These are phyloP conservation scores for Scaptomyza montana DNA, from an alignment of 1,140 invertebrate species.

Conservation along the genomic window DNA sequence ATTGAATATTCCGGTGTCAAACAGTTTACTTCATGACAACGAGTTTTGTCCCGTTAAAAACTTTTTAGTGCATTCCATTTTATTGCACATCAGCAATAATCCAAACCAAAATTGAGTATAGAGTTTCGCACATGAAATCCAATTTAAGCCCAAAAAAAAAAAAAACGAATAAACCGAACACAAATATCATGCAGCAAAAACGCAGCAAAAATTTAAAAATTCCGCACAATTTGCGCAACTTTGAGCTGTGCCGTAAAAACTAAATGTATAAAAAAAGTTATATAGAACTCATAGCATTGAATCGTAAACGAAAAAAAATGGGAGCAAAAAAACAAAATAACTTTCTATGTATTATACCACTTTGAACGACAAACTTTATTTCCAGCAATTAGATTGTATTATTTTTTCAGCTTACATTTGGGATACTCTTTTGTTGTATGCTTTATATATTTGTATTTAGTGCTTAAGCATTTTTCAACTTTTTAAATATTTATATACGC, in stretches of 20 bases:
- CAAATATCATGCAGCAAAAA: conserved; percentile 41
- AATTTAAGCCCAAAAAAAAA: conserved; percentile 41
- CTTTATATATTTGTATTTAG: conserved; percentile 18
- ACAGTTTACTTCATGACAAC: conserved; percentile 13
- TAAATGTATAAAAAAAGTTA: conserved; percentile 50
- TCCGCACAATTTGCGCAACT: conserved; percentile 54
- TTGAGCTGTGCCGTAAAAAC: conserved; percentile 24
- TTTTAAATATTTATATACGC: conserved; percentile 69
- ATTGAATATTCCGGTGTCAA: not conserved
- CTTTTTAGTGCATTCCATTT: conserved; percentile 56
- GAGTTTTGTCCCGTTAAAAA: conserved; percentile 43
- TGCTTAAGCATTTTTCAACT: conserved; percentile 55
- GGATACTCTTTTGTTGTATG: conserved; percentile 32
- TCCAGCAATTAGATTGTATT: conserved; percentile 71
- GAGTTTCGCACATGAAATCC: conserved; percentile 48
- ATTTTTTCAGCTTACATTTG: conserved; percentile 55
- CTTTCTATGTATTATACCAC: conserved; percentile 48
- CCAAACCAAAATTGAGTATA: conserved; percentile 72
- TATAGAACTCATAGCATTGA: conserved; percentile 41
- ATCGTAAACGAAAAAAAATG: conserved; percentile 16
- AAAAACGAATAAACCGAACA: conserved; percentile 13
- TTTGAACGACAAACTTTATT: conserved; percentile 67
- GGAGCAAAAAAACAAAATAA: conserved; percentile 21
- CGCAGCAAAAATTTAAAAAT: conserved; percentile 51
- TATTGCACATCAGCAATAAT: conserved; percentile 74